phyloP scores from a whole-genome alignment of 2,797 vertebrate species.

The Apodemus agrarius region DNA sequence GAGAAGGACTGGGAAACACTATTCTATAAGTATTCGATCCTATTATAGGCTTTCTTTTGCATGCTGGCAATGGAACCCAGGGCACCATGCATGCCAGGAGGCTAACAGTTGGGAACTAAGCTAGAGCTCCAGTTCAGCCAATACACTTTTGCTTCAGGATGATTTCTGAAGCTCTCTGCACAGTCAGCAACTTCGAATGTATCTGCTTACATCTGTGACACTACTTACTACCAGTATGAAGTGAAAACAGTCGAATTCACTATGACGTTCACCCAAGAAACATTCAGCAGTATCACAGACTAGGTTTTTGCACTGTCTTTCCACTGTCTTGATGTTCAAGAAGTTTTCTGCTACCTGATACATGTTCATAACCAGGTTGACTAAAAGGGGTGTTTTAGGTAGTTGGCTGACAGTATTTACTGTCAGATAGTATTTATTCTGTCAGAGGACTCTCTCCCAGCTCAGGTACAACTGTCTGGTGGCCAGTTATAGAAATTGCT shows the following conservation, averaged over 20 bases:
- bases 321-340: neutral
- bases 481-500: neutral
- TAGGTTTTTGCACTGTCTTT: neutral
- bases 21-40: neutral
- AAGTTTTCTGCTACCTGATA: neutral
- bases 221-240: accelerated
- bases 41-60: neutral
- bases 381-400: neutral
- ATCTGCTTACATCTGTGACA: accelerated
- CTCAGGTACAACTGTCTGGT: neutral
- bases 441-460: neutral
- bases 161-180: neutral
- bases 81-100: neutral
- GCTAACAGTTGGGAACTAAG: neutral
- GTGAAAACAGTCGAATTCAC: accelerated
- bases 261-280: accelerated
- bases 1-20: neutral
- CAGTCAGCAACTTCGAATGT: neutral
- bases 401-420: neutral
- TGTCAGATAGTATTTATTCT: neutral
- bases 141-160: neutral
- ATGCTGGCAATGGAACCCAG: neutral
- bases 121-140: neutral
- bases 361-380: neutral
- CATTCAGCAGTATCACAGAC: neutral